Percentiles rank a stretch among this genome's conserved stretches.
Conservation (phyloP, 2,113 vertebrate genomes). For the Mionectes macconnelli region DNA sequence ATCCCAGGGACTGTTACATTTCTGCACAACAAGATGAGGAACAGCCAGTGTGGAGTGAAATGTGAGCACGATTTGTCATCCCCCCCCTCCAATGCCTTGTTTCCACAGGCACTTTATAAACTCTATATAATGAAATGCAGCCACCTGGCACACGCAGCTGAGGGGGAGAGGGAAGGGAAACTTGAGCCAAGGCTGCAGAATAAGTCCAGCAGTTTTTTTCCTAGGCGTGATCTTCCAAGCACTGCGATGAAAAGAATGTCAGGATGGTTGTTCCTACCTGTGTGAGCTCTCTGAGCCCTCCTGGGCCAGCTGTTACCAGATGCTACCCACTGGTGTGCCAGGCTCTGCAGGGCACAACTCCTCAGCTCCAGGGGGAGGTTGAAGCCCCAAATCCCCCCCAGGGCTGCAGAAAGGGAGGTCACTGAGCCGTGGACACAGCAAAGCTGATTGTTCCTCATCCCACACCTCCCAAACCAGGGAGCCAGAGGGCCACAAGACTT, state of each 20-base stretch:
- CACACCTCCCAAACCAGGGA: neutral
- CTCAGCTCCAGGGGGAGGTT: too few species aligned
- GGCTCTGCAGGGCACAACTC: too few species aligned
- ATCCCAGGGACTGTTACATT: neutral
- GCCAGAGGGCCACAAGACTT: neutral
- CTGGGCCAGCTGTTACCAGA: neutral
- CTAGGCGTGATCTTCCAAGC: neutral
- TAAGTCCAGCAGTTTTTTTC: neutral
- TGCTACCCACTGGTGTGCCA: too few species aligned
- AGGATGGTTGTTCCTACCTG: neutral
- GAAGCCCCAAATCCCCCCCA: too few species aligned
- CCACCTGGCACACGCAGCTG: neutral
- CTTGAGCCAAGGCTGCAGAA: neutral
- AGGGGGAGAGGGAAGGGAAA: neutral
- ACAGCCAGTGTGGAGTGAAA: neutral
- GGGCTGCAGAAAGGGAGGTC: too few species aligned
- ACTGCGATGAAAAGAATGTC: neutral
- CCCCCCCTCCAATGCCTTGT: neutral
- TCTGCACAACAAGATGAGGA: neutral
- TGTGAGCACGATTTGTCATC: neutral
- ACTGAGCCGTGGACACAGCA: neutral
- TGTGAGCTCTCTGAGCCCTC: neutral
- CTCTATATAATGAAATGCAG: neutral
- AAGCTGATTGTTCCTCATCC: neutral
- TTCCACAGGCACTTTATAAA: conserved; percentile 18